Evolutionary conservation across 1,140 invertebrate genomes (phyloP).

Genomic region (Gerris buenoi): DNA sequence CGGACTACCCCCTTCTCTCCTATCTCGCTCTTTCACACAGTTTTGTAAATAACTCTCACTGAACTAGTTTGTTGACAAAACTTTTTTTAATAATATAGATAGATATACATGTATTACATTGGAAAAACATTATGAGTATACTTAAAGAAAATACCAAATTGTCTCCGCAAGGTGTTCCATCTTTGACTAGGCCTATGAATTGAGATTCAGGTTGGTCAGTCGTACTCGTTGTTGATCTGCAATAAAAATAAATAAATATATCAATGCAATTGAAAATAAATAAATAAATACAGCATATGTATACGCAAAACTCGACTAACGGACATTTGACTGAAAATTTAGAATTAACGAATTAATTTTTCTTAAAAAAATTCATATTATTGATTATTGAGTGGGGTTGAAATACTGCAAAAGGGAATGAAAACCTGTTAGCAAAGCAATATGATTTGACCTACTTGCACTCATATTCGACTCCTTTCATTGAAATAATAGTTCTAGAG

Average conservation of each 20-base stretch:
- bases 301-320: too few relatives aligned
- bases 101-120: too few relatives aligned
- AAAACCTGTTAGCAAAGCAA: too few relatives aligned
- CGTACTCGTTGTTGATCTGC: conserved; percentile 52
- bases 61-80: too few relatives aligned
- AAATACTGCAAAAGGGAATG: too few relatives aligned
- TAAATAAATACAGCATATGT: too few relatives aligned
- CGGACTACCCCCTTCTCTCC: too few relatives aligned
- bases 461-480: conserved; percentile 69
- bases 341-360: neutral
- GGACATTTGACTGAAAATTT: neutral
- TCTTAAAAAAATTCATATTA: neutral
- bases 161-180: conserved; percentile 82
- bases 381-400: neutral
- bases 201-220: conserved; percentile 45
- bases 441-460: conserved; percentile 93
- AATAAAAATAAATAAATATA: conserved; percentile 19
- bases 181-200: conserved; percentile 60
- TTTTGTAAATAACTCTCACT: too few relatives aligned
- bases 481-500: conserved; percentile 70
- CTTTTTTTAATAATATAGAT: too few relatives aligned
- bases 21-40: too few relatives aligned
- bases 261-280: conserved; percentile 4
- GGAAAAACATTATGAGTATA: too few relatives aligned
- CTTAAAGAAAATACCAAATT: too few relatives aligned